Conservation (phyloP, 2,797 vertebrate genomes). For the Coracias cyanogaster region DNA sequence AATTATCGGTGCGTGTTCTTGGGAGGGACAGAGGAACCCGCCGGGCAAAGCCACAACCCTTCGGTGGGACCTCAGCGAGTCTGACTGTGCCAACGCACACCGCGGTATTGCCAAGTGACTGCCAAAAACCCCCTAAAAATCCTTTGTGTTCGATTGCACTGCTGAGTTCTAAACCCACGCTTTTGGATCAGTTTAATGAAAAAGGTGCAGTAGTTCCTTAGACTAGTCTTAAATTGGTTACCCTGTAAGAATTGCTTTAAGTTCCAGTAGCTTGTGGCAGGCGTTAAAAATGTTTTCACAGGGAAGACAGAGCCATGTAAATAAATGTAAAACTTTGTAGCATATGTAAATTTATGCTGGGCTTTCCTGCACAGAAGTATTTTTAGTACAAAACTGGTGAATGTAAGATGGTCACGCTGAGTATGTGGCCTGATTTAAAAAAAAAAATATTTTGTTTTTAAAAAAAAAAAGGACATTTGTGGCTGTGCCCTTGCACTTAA, state of each 20-base stretch:
- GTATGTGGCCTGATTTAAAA: conserved; percentile 82
- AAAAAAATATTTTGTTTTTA: conserved; percentile 84
- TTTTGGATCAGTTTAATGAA: not conserved
- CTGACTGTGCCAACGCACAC: not conserved
- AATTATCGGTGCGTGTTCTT: too few relatives aligned
- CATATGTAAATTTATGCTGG: conserved; percentile 95
- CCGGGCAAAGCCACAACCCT: not conserved
- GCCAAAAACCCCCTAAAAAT: not conserved
- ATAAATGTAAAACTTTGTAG: conserved; percentile 97
- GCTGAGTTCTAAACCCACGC: conserved; percentile 69
- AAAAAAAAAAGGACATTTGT: conserved; percentile 72
- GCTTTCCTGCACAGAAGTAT: conserved; percentile 90
- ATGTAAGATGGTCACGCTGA: conserved; percentile 88
- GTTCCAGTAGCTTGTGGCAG: conserved; percentile 72
- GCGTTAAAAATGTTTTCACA: conserved; percentile 65
- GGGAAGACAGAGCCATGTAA: conserved; percentile 92
- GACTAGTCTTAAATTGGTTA: not conserved
- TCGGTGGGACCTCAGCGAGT: not conserved
- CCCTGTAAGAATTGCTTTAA: not conserved
- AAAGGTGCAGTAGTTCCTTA: conserved; percentile 44
- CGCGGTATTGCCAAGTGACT: not conserved
- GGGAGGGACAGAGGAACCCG: too few relatives aligned
- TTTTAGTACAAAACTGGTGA: conserved; percentile 97
- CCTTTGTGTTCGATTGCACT: not conserved
- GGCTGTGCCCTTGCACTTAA: conserved; percentile 84